Evolutionary conservation across 2,113 vertebrate genomes (phyloP).

Genomic region (Lanius ludovicianus): DNA sequence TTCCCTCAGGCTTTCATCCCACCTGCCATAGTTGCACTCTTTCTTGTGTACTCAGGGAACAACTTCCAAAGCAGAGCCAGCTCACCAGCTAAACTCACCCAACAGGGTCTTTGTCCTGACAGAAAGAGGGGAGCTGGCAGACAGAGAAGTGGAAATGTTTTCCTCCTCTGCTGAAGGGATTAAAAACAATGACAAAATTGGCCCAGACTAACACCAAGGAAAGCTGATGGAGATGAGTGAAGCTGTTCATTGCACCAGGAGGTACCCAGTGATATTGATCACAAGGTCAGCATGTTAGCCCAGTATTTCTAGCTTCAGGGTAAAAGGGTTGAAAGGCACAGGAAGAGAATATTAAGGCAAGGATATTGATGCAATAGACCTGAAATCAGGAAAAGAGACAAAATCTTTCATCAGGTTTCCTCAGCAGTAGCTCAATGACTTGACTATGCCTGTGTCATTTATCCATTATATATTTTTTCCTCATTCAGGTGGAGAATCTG

Average conservation of each 20-base stretch:
- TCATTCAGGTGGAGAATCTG: not conserved
- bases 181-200: accelerated
- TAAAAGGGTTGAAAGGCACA: not conserved
- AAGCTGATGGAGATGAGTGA: not conserved
- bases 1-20: not conserved
- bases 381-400: not conserved
- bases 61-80: not conserved
- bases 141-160: not conserved
- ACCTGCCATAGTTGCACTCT: accelerated
- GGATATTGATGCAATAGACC: not conserved
- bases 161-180: not conserved
- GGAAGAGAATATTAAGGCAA: not conserved
- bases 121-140: not conserved
- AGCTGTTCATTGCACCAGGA: not conserved
- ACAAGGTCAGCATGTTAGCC: not conserved
- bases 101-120: not conserved
- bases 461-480: not conserved
- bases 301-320: not conserved
- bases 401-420: not conserved
- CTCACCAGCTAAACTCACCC: not conserved
- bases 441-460: not conserved
- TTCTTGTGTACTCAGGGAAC: not conserved
- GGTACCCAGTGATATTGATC: not conserved
- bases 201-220: not conserved
- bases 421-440: not conserved